These are phyloP conservation scores for Eueides isabella DNA, from an alignment of 1,140 invertebrate genomes.

Conservation along the genomic window DNA sequence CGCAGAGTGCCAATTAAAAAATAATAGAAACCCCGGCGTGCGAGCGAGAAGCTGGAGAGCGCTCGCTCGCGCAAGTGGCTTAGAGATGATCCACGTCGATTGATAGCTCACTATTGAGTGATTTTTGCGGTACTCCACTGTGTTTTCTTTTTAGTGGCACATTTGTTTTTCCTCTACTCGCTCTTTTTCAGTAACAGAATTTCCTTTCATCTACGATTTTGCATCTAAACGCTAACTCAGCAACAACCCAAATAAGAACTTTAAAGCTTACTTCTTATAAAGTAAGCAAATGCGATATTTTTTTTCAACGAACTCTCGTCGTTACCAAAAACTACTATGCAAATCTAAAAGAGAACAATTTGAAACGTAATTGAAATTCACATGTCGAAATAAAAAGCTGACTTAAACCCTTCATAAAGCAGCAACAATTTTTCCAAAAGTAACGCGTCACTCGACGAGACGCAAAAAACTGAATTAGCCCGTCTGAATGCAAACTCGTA, in stretches of 20 bases:
- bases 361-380: constrained; percentile 40
- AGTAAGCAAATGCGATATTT: background rate
- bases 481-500: constrained; percentile 77
- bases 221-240: background rate
- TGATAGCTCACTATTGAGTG: constrained; percentile 63
- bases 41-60: constrained; percentile 65
- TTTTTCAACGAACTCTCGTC: background rate
- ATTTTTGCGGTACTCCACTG: constrained; percentile 44
- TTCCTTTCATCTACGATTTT: background rate
- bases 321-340: constrained; percentile 14
- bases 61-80: constrained; percentile 63
- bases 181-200: background rate
- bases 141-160: constrained; percentile 35
- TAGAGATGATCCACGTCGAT: constrained; percentile 67
- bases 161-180: constrained; percentile 24
- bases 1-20: constrained; percentile 78
- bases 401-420: constrained; percentile 40
- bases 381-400: constrained; percentile 41
- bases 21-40: constrained; percentile 70
- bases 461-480: constrained; percentile 78
- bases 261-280: background rate
- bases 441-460: constrained; percentile 64
- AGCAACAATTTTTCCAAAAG: constrained; percentile 46
- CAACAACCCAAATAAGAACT: background rate
- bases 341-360: constrained; percentile 37